Conservation (phyloP, 1,140 invertebrate species). For the Diprion similis region DNA sequence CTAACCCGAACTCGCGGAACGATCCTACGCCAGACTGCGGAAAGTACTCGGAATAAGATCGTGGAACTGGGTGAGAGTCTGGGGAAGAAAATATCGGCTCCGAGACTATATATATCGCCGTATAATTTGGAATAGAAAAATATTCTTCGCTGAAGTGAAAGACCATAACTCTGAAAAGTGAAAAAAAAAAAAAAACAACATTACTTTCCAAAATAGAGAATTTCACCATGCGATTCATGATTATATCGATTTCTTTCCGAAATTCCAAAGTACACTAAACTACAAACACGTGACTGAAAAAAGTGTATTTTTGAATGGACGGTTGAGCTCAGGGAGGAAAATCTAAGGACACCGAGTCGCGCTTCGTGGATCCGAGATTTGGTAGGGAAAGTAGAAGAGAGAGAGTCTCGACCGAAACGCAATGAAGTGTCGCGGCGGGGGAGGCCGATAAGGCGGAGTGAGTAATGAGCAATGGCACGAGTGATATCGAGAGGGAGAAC, state of each 20-base stretch:
- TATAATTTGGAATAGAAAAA: constrained; percentile 31
- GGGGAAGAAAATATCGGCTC: constrained; percentile 39
- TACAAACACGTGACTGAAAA: too few relatives aligned
- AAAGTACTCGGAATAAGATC: neutral
- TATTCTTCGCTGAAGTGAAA: constrained; percentile 24
- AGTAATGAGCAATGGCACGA: constrained; percentile 46
- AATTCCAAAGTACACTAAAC: too few relatives aligned
- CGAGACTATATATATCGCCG: constrained; percentile 26
- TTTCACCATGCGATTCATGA: too few relatives aligned
- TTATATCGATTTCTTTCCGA: too few relatives aligned
- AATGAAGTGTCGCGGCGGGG: constrained; percentile 12
- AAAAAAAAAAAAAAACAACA: too few relatives aligned
- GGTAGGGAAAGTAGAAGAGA: constrained; percentile 11
- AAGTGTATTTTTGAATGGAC: neutral
- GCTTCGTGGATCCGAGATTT: too few relatives aligned
- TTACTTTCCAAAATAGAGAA: too few relatives aligned
- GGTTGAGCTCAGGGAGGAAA: neutral
- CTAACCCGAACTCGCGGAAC: neutral
- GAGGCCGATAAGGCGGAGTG: constrained; percentile 54
- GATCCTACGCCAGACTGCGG: neutral
- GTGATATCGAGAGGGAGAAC: constrained; percentile 30
- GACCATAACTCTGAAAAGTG: too few relatives aligned
- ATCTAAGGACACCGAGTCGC: neutral
- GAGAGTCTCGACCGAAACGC: constrained; percentile 11
- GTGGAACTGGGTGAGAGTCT: constrained; percentile 29